Evolutionary conservation across 2,888 invertebrate genomes (phyloP), one percentile per base, ranked within the genome.

Genomic region (Cataglyphis altisquamis): DNA sequence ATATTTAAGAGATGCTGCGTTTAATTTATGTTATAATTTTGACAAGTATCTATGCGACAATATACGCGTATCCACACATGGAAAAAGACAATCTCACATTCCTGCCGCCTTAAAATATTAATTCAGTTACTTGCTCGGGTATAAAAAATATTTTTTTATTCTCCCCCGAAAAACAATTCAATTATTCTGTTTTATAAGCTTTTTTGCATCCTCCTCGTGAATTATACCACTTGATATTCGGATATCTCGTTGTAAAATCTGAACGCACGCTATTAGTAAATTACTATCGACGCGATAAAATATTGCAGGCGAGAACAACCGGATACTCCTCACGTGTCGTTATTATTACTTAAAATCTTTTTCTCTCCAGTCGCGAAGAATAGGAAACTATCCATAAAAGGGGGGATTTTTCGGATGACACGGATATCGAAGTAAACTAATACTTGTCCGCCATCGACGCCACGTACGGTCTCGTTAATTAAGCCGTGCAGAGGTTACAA

Each of bases 401-500:
- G 64, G 32, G 18, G 25, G 25, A 45, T 80, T 80, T 80, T 60
- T 45, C 45, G 45, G 57, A 32, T 21, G 70, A 41, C 57, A 57
- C 41, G 68, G 45, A 48, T 60, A 80, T 70, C 78, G 78, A 60
- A 45, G 78, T 68, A 70, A 80, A 85, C 63, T 64, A 68, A 86
- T 86, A 75, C 77, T 63, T 75, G 70, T 80, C 29, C n/a, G 15
- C 18, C 8, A 25, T 73, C 45, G 39, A 68, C 57, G 55, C 48
- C 63, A 75, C 64, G 66, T 39, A 57, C 85, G 82, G 87, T 84
- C 87, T 88, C 86, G 90, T 90, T 90, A 90, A 90, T 90, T 90
- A 90, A 90, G 87, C 84, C 88, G 85, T 85, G 90, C 89, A 87
- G 87, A 90, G 90, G 89, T 90, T 89, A 90, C 90, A 90, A 90